Base-by-base conservation (phyloP, 2,797 vertebrate genomes). In the Gorsachius magnificus region DNA sequence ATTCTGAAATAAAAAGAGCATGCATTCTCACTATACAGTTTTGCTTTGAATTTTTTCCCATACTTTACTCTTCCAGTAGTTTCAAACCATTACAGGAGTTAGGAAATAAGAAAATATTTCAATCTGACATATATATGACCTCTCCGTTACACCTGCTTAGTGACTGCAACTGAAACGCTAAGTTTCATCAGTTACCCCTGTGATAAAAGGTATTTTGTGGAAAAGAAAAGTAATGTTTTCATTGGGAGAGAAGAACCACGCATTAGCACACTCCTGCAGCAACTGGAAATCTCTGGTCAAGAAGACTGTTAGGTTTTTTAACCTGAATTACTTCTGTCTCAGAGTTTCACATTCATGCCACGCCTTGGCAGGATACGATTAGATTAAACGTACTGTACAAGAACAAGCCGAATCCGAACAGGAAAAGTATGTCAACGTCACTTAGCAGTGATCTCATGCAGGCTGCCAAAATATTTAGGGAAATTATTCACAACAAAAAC, bases 391-490 rank as follows among this genome's bases (percentile, higher is more conserved):
- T 81, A 93, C 65, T 69, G 76, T 53, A 86, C 24, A 79, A 92
- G 87, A 93, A 83, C 82, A 90, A 93, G 33, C 78, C 91, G 89
- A 74, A 57, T 93, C 87, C 63, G 64, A 95, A 90, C 70, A 78
- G 71, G 94, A 96, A 93, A 94, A 96, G 21, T 24, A 17, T 93
- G 77, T 90, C 83, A 64, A 6, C 21, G 26, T 94, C n/a, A 19
- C 85, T 97, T 89, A 90, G 66, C 58, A 64, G 68, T 18, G 54
- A 91, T 87, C 94, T 88, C 68, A n/a, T n/a, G 1, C 25, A 83
- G 68, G 57, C 46, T 93, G 90, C 91, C 93, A 93, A 92, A 87
- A 93, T 83, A 94, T 90, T 93, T 89, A 84, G 76, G 53, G 84
- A 89, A 76, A 76, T 88, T 81, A 87, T 75, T 90, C 74, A 90